Conservation (phyloP, 2,888 invertebrate species). For the Cataglyphis cursor region DNA sequence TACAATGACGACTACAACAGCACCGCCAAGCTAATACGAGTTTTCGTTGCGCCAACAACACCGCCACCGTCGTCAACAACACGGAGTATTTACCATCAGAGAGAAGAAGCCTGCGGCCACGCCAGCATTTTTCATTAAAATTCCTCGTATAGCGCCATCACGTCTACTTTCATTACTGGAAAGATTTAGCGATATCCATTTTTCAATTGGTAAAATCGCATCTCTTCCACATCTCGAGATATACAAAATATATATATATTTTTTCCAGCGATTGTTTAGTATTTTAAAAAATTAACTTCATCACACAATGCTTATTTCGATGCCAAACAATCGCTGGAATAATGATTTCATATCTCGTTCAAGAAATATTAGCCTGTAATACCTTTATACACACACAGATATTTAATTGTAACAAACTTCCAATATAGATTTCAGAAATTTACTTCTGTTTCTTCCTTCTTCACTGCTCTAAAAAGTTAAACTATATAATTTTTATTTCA, state of each 20-base stretch:
- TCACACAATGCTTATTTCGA: too few species aligned
- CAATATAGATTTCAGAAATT: neutral
- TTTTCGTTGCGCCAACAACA: constrained; percentile 15
- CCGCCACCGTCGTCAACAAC: neutral
- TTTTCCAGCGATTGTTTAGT: too few species aligned
- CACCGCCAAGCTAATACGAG: neutral
- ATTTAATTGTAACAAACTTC: neutral
- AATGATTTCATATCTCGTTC: too few species aligned
- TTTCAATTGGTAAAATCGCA: neutral
- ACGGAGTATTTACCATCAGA: constrained; percentile 2
- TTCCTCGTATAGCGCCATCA: neutral
- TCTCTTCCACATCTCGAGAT: too few species aligned
- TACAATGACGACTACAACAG: neutral
- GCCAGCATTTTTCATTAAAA: constrained; percentile 1
- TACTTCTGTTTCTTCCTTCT: neutral
- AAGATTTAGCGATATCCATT: neutral
- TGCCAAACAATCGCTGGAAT: too few species aligned
- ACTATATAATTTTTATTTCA: neutral
- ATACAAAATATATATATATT: too few species aligned
- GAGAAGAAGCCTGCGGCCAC: neutral
- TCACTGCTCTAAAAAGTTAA: neutral
- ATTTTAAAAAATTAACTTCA: too few species aligned
- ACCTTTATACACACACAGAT: too few species aligned
- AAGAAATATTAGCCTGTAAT: too few species aligned
- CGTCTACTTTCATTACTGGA: neutral